Evolutionary conservation across 2,888 invertebrate species (phyloP).

Genomic region (Phorcus lineatus): DNA sequence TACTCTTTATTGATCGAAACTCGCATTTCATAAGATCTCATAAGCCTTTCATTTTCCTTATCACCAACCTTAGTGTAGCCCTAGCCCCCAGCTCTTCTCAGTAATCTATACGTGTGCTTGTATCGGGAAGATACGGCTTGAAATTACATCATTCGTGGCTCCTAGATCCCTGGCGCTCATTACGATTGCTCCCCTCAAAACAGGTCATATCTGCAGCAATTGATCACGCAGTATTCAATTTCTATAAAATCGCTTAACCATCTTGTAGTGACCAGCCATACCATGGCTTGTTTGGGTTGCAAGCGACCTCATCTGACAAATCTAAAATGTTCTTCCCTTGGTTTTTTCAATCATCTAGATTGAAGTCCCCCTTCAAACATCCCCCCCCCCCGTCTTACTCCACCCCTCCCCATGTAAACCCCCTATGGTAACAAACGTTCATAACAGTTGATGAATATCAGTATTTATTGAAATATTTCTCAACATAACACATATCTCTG

Average conservation of each 20-base stretch:
- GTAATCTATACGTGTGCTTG: slow-evolving; percentile 29
- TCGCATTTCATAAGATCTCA: slow-evolving; percentile 31
- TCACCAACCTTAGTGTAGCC: slow-evolving; percentile 12
- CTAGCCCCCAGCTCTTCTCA: background rate
- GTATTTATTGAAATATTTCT: no score
- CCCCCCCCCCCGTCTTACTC: no score
- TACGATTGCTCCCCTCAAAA: slow-evolving; percentile 6
- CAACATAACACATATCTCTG: no score
- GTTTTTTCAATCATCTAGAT: no score
- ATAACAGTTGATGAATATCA: no score
- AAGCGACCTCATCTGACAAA: no score
- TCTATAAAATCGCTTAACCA: slow-evolving; percentile 24
- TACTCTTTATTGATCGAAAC: slow-evolving; percentile 25
- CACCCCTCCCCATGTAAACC: no score
- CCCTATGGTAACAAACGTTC: no score
- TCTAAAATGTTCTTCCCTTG: no score
- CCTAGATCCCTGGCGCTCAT: slow-evolving; percentile 14
- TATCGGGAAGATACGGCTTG: slow-evolving; percentile 10
- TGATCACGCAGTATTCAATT: slow-evolving; percentile 24
- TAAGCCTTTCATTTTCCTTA: slow-evolving; percentile 32
- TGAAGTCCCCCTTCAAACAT: no score
- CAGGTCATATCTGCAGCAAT: slow-evolving; percentile 24
- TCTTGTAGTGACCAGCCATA: background rate
- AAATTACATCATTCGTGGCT: slow-evolving; percentile 22
- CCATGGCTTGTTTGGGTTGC: background rate